These are phyloP conservation scores for Saguinus imperator DNA, from an alignment of 2,113 vertebrate species.

Conservation along the genomic window DNA sequence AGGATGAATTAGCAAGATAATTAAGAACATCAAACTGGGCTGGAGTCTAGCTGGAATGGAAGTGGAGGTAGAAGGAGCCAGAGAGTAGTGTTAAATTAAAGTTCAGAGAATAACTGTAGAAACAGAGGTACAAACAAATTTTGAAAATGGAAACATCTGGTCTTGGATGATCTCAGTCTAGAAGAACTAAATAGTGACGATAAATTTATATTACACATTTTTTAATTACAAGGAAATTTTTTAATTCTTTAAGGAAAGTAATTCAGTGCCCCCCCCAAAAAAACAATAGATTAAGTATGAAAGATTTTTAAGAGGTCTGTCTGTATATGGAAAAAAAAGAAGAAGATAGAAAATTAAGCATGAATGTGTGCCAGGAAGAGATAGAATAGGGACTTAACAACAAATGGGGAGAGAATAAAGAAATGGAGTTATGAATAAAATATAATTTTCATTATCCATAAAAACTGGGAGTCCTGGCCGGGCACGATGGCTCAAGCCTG, in stretches of 20 bases:
- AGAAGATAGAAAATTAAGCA: background rate
- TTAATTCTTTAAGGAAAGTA: constrained; percentile 14
- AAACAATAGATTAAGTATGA: background rate
- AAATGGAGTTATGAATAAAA: background rate
- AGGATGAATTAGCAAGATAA: background rate
- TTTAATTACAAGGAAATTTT: background rate
- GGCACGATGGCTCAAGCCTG: too few relatives aligned
- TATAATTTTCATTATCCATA: background rate
- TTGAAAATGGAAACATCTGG: background rate
- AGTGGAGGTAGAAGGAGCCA: background rate
- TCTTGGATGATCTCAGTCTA: background rate
- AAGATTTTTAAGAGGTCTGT: background rate
- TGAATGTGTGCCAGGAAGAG: background rate
- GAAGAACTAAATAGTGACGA: background rate
- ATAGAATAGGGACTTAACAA: background rate
- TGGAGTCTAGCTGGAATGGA: background rate
- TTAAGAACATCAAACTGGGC: background rate
- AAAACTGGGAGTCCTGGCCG: background rate
- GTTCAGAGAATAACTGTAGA: background rate
- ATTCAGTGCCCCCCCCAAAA: background rate
- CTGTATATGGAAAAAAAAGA: background rate
- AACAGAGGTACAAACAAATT: background rate
- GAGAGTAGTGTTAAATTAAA: background rate
- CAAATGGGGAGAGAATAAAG: background rate
- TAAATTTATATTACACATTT: background rate